Base-by-base conservation (phyloP, 2,888 invertebrate species). In the Tinea pellionella region DNA sequence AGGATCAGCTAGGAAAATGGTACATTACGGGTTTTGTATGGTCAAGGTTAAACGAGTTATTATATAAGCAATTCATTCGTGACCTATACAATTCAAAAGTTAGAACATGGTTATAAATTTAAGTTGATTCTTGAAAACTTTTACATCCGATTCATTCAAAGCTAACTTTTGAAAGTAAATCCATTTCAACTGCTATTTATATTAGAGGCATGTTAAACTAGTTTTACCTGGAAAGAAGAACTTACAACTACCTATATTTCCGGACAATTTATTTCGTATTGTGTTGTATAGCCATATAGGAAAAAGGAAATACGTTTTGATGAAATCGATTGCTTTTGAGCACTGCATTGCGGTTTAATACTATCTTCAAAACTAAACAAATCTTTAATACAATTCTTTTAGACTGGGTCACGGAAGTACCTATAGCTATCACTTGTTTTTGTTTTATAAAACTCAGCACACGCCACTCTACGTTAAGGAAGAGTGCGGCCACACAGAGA, bases 311-410 rank as follows among this genome's bases (percentile, higher is more conserved):
- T 57, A n/a, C 29, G 8, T 13, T 57, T 32, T 32, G 57, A 32
- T 57, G 32, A n/a, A 57, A 57, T 57, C 57, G 57, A 57, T 32
- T 57, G n/a, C 30, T 15, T 57, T 24, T 55, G n/a, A 57, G 12
- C 57, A 29, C 57, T 57, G 57, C 57, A 57, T 29, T 57, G 30
- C 57, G 30, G 55, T 55, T 16, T 15, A 15, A 16, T n/a, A 6
- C 6, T 24, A 3, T 24, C 24, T 24, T 24, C 24, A 24, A 24
- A 15, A 15, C 2, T 42, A 42, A 15, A 42, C 42, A 15, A 42
- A 42, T 24, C 24, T 24, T 24, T 24, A 24, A 24, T 24, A 2
- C 2, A 24, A 24, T 24, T 24, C 24, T 24, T 24, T 24, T 24
- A n/a, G n/a, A n/a, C n/a, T n/a, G n/a, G n/a, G n/a, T n/a, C n/a